Evolutionary conservation across 2,888 invertebrate species (phyloP), one percentile per base, ranked within the genome.

Genomic region (Margaritifera margaritifera): DNA sequence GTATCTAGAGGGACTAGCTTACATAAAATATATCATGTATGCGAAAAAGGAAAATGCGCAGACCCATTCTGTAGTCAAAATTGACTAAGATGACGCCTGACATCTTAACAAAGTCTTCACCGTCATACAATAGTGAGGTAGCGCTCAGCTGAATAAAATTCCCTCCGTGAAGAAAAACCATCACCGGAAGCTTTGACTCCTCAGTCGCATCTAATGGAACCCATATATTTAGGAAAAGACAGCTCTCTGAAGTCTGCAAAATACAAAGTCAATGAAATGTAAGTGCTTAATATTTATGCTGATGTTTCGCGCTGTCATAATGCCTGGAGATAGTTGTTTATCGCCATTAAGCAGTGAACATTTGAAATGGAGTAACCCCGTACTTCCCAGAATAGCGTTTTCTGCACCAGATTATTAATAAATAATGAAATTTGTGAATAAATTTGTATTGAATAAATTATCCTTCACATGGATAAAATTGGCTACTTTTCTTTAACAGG

Each of bases 191-290:
- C 24, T 64, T 68, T 5, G 69, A 63, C 5, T 72, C 25, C 4
- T 59, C 20, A 20, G 66, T 75, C 31, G 79, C 74, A 20, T 59
- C 64, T 20, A 71, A 90, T 0, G 93, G 93, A 0, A 92, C 92
- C 87, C 92, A 93, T 0, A 93, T 92, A 84, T 95, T 95, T 1
- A 96, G 90, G 77, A 94, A 95, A 6, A 96, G 91, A 83, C 96
- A 96, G 88, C 95, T 95, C 89, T 96, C 96, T 0, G 85, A 81
- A 15, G 74, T 79, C 85, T 84, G 62, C 58, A 72, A 69, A n/a
- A 19, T 53, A 53, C n/a, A 20, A 59, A 54, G 20, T 63, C 20
- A 54, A 6, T 18, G 53, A 20, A 19, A 60, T 60, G n/a, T 4
- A 11, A 22, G 6, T 2, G 8, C 15, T 20, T 55, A 55, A 3